Evolutionary conservation across 2,113 vertebrate species (phyloP).

Genomic region (Tragelaphus imberbis): DNA sequence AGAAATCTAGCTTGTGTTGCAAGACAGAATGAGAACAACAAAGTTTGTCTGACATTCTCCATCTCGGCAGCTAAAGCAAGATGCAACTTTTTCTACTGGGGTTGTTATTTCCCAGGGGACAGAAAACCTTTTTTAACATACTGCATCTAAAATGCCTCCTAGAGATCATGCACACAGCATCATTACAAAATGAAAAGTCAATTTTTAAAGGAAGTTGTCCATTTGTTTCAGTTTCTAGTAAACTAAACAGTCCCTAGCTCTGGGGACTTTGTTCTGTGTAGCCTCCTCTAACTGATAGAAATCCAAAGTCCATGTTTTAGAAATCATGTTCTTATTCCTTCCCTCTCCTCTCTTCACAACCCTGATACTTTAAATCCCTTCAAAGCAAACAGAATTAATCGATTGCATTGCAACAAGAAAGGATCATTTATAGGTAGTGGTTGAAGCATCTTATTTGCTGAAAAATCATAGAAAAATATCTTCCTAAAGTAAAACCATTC

Average conservation of each 20-base stretch:
- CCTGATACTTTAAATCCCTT: background rate
- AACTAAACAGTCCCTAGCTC: background rate
- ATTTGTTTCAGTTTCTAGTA: slow-evolving; percentile 1
- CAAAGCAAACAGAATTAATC: background rate
- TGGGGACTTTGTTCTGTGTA: background rate
- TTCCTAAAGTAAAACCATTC: background rate
- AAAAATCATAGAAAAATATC: background rate
- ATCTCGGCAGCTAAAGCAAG: slow-evolving; percentile 37
- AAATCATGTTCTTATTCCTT: background rate
- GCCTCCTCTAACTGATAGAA: background rate
- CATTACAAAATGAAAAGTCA: slow-evolving; percentile 11
- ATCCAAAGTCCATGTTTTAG: background rate
- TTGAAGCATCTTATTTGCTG: background rate
- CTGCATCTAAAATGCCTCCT: background rate
- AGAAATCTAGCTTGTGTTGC: slow-evolving; percentile 38
- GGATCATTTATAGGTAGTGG: background rate
- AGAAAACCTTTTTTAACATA: slow-evolving; percentile 33
- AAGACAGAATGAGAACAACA: slow-evolving; percentile 68
- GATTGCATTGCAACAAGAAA: background rate
- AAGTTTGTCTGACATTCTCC: slow-evolving; percentile 51
- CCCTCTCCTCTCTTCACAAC: background rate
- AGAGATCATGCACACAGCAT: background rate
- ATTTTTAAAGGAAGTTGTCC: background rate
- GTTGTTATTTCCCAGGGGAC: slow-evolving; percentile 38
- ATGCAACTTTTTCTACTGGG: slow-evolving; percentile 33